Evolutionary conservation across 2,888 invertebrate species (phyloP).

Genomic region (Drosophila eohydei): DNA sequence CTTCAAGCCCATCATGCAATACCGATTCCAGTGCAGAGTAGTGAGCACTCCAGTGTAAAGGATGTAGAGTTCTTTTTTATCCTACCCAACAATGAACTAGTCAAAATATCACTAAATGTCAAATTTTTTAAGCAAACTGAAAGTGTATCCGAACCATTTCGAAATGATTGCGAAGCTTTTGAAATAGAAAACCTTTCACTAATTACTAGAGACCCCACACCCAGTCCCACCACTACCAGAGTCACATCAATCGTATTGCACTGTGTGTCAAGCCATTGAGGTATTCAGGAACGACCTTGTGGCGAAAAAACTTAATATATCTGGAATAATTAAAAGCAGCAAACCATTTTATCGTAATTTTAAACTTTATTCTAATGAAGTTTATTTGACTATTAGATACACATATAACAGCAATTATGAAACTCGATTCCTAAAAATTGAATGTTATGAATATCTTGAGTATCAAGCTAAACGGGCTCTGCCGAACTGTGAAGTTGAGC

Average conservation of each 20-base stretch:
- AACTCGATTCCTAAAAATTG: too few species aligned
- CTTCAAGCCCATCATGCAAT: too few species aligned
- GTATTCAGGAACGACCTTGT: background rate
- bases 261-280: background rate
- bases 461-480: too few species aligned
- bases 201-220: background rate
- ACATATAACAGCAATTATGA: too few species aligned
- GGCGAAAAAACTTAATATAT: background rate
- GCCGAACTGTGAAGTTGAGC: too few species aligned
- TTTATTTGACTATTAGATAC: background rate
- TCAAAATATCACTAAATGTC: background rate
- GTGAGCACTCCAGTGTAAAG: too few species aligned
- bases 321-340: constrained; percentile 1
- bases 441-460: too few species aligned
- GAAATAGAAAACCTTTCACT: background rate
- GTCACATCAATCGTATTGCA: background rate
- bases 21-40: too few species aligned
- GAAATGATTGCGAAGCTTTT: background rate
- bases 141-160: background rate
- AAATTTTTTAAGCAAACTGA: constrained; percentile 3
- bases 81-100: background rate
- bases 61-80: too few species aligned
- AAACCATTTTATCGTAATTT: background rate
- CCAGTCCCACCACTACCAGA: background rate
- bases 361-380: constrained; percentile 2